phyloP scores from a whole-genome alignment of 2,797 vertebrate genomes.

The Loris lydekkerianus region DNA sequence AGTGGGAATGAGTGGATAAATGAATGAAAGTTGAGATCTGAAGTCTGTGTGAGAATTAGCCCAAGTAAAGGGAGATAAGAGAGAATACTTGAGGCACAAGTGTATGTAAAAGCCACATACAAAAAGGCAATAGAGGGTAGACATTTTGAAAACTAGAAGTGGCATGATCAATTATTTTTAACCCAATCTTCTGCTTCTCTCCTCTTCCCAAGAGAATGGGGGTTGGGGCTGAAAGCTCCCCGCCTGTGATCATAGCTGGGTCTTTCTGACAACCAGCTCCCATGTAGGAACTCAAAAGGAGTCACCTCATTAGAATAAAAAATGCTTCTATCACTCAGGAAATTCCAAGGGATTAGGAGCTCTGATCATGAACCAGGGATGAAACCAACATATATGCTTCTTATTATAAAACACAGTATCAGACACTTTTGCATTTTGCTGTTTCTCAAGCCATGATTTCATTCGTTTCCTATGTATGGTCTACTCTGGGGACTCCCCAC shows the following conservation, averaged over 20 bases:
- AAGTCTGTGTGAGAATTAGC: not conserved
- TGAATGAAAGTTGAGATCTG: not conserved
- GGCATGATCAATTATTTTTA: not conserved
- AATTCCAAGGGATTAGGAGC: not conserved
- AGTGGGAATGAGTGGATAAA: not conserved
- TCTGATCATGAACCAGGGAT: not conserved
- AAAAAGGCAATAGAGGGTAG: not conserved
- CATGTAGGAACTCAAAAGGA: not conserved
- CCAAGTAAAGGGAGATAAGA: not conserved
- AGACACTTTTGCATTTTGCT: not conserved
- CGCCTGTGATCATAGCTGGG: not conserved
- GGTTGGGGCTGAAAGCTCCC: not conserved
- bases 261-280: not conserved
- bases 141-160: constrained; percentile 10
- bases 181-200: not conserved
- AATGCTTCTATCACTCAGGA: not conserved
- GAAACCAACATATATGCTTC: not conserved
- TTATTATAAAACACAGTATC: not conserved
- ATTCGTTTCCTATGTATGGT: not conserved
- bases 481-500: not conserved
- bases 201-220: not conserved
- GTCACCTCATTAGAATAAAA: not conserved
- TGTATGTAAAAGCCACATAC: not conserved
- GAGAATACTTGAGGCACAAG: not conserved
- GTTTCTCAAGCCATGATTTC: not conserved